A percentile compares a stretch with the other conserved stretches of the same genome.
Evolutionary conservation across 2,888 invertebrate species (phyloP).

Genomic region (Acanthosepion pharaonis): DNA sequence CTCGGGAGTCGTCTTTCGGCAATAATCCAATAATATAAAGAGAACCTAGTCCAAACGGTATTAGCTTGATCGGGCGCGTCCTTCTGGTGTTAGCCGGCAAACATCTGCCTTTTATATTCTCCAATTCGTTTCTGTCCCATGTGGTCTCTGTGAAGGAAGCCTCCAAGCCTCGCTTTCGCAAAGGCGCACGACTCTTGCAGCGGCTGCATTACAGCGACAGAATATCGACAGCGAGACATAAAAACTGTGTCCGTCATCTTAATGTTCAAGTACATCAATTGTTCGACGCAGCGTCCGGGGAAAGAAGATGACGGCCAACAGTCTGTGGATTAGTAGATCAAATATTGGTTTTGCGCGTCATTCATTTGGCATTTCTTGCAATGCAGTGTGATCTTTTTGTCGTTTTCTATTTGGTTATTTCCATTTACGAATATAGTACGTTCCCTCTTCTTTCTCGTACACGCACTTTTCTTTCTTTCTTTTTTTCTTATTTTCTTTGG

Average conservation of each 20-base stretch:
- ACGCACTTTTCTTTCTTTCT: too few relatives aligned
- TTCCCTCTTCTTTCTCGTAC: background rate
- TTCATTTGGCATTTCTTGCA: background rate
- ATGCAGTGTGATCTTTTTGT: background rate
- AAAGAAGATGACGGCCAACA: background rate
- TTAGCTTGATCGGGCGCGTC: background rate
- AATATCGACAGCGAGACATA: constrained; percentile 4
- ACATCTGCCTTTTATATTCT: constrained; percentile 16
- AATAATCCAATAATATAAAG: background rate
- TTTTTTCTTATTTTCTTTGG: too few relatives aligned
- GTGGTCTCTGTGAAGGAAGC: background rate
- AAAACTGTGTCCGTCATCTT: background rate
- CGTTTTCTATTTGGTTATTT: background rate
- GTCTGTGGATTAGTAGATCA: background rate
- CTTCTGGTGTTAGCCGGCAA: constrained; percentile 33
- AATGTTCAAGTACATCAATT: background rate
- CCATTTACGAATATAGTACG: too few relatives aligned
- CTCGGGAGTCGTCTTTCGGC: background rate
- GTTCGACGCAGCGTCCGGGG: background rate
- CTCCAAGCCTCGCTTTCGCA: background rate
- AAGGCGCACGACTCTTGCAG: background rate
- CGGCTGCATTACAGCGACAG: background rate
- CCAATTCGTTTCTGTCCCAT: background rate
- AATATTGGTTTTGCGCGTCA: background rate
- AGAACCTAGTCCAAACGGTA: background rate